Evolutionary conservation across 2,113 vertebrate genomes (phyloP).

Genomic region (Erinaceus europaeus): DNA sequence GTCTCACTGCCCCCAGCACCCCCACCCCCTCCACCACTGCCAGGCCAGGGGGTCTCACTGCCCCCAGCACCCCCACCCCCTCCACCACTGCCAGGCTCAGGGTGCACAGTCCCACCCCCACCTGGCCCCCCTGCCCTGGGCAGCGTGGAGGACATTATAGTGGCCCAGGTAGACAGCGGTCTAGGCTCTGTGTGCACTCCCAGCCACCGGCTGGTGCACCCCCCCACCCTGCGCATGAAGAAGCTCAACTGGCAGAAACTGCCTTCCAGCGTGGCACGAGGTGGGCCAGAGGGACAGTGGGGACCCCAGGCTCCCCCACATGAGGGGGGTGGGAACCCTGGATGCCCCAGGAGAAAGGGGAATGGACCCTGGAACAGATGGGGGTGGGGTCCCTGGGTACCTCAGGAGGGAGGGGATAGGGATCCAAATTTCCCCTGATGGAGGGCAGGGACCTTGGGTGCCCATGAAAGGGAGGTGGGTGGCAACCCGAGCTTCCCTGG

Average conservation of each 20-base stretch:
- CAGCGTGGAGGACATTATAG: slow-evolving; percentile 80
- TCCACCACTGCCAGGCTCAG: slow-evolving; percentile 42
- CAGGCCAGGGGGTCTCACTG: slow-evolving; percentile 23
- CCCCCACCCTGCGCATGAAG: slow-evolving; percentile 93
- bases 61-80: slow-evolving; percentile 60
- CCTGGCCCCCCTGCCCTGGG: slow-evolving; percentile 60
- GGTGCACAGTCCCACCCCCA: slow-evolving; percentile 35
- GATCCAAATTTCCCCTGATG: too few species aligned
- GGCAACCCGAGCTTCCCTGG: too few species aligned
- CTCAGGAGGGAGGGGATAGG: too few species aligned
- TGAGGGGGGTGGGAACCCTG: fast-evolving
- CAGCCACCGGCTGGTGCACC: slow-evolving; percentile 76
- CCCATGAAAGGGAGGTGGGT: too few species aligned
- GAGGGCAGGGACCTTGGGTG: too few species aligned
- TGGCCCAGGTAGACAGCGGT: slow-evolving; percentile 77
- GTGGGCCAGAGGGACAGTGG: too few species aligned
- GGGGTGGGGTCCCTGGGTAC: not conserved
- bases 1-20: slow-evolving; percentile 14
- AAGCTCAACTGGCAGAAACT: slow-evolving; percentile 99
- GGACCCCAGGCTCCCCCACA: too few species aligned
- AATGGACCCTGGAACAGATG: too few species aligned
- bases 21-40: slow-evolving; percentile 64
- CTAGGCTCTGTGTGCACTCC: slow-evolving; percentile 74
- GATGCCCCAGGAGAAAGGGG: too few species aligned
- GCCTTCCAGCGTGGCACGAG: slow-evolving; percentile 84